Conservation (phyloP, 2,113 vertebrate species). For the Boleophthalmus pectinirostris region DNA sequence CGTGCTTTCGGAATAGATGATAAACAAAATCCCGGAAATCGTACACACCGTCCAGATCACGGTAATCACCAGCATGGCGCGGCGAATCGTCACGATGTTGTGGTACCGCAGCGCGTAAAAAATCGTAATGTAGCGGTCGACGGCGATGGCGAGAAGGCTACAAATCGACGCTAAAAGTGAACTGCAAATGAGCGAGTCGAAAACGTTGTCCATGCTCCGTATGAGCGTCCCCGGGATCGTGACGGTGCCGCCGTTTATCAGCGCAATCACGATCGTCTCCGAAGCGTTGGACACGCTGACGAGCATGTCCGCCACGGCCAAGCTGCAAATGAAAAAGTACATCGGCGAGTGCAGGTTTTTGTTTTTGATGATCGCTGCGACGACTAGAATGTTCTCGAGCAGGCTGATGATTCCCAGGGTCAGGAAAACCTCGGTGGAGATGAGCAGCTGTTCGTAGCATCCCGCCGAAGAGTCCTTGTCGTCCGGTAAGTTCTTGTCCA, state of each 20-base stretch:
- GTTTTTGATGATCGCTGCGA: slow-evolving; percentile 90
- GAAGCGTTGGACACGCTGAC: slow-evolving; percentile 94
- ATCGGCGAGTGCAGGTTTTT: slow-evolving; percentile 95
- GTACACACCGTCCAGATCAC: slow-evolving; percentile 89
- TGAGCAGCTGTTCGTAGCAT: slow-evolving; percentile 91
- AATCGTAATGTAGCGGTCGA: slow-evolving; percentile 95
- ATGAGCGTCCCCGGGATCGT: slow-evolving; percentile 79
- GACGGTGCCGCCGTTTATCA: slow-evolving; percentile 82
- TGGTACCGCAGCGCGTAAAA: slow-evolving; percentile 95
- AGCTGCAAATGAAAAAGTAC: slow-evolving; percentile 97
- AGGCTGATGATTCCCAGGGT: slow-evolving; percentile 89
- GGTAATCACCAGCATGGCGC: slow-evolving; percentile 81
- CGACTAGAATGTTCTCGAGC: slow-evolving; percentile 90
- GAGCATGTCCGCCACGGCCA: slow-evolving; percentile 93
- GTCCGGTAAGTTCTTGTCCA: slow-evolving; percentile 53
- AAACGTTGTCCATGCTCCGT: slow-evolving; percentile 90
- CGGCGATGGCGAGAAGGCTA: slow-evolving; percentile 91
- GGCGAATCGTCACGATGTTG: slow-evolving; percentile 87
- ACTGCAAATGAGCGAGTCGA: slow-evolving; percentile 95
- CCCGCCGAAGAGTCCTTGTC: slow-evolving; percentile 78
- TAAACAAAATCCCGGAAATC: slow-evolving; percentile 86
- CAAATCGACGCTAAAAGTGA: slow-evolving; percentile 94
- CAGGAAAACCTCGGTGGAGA: slow-evolving; percentile 91
- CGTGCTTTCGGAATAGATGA: slow-evolving; percentile 90
- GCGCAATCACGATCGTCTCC: slow-evolving; percentile 90